Evolutionary conservation across 1,140 invertebrate species (phyloP).

Genomic region (Leguminivora glycinivorella): DNA sequence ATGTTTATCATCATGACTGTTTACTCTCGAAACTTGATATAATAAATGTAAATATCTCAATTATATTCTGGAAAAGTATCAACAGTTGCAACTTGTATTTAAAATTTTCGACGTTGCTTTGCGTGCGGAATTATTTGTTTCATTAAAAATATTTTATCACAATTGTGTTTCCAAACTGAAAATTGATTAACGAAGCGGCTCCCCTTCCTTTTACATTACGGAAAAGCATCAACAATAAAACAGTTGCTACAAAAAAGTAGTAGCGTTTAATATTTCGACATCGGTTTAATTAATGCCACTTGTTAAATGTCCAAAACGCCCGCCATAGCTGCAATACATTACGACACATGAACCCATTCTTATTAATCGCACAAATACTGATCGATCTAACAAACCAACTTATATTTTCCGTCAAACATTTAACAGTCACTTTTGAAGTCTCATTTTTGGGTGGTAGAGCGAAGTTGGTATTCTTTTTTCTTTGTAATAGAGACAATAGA

Average conservation of each 20-base stretch:
- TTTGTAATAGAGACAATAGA: constrained; percentile 23
- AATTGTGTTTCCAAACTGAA: too few relatives aligned
- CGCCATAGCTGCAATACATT: constrained; percentile 13
- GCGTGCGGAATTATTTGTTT: too few relatives aligned
- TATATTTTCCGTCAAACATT: neutral
- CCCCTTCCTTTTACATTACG: too few relatives aligned
- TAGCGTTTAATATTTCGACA: constrained; percentile 2
- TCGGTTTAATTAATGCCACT: constrained; percentile 21
- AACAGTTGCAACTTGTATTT: neutral
- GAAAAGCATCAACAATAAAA: constrained; percentile 2
- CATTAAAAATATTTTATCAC: too few relatives aligned
- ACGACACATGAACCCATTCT: constrained; percentile 20
- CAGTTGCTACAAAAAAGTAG: neutral
- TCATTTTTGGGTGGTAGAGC: neutral
- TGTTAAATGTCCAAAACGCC: constrained; percentile 7
- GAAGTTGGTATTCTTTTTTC: constrained; percentile 17
- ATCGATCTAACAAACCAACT: constrained; percentile 22
- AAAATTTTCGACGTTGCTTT: neutral
- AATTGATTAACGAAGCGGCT: too few relatives aligned
- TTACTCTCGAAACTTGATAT: constrained; percentile 1
- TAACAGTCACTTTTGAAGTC: neutral
- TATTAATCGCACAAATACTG: constrained; percentile 17
- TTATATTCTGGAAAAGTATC: neutral
- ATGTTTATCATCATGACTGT: constrained; percentile 19
- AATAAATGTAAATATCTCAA: neutral